phyloP scores from a whole-genome alignment of 2,888 invertebrate species.

The Dasysyrphus tricinctus region DNA sequence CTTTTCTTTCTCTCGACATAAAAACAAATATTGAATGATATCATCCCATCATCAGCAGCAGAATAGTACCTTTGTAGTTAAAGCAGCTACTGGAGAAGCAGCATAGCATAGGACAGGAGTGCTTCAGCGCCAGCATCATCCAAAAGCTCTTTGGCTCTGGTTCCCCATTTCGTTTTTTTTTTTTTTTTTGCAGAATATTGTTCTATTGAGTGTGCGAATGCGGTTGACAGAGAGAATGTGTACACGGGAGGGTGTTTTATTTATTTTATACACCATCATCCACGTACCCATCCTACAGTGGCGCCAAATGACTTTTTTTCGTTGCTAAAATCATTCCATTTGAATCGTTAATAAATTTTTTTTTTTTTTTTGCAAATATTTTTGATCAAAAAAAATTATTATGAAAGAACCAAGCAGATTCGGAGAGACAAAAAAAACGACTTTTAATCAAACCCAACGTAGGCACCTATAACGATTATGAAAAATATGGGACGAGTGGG shows the following conservation, averaged over 20 bases:
- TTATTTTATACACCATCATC: conserved; percentile 33
- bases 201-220: conserved; percentile 73
- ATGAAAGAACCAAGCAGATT: neutral
- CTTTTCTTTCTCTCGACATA: conserved; percentile 45
- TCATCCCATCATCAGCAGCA: conserved; percentile 66
- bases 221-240: conserved; percentile 73
- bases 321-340: neutral
- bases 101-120: too few relatives aligned
- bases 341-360: neutral
- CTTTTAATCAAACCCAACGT: neutral
- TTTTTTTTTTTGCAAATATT: neutral
- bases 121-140: conserved; percentile 55
- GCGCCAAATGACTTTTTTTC: neutral
- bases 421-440: neutral
- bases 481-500: neutral
- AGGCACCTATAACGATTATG: neutral
- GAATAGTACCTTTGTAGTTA: conserved; percentile 15
- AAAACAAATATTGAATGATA: conserved; percentile 75
- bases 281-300: neutral
- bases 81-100: conserved; percentile 28
- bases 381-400: neutral
- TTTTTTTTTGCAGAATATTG: conserved; percentile 49
- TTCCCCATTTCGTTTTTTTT: conserved; percentile 22
- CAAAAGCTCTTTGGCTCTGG: conserved; percentile 56
- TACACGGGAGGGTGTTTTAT: conserved; percentile 71